phyloP scores from a whole-genome alignment of 1,140 invertebrate genomes.

The Tachypleus tridentatus region DNA sequence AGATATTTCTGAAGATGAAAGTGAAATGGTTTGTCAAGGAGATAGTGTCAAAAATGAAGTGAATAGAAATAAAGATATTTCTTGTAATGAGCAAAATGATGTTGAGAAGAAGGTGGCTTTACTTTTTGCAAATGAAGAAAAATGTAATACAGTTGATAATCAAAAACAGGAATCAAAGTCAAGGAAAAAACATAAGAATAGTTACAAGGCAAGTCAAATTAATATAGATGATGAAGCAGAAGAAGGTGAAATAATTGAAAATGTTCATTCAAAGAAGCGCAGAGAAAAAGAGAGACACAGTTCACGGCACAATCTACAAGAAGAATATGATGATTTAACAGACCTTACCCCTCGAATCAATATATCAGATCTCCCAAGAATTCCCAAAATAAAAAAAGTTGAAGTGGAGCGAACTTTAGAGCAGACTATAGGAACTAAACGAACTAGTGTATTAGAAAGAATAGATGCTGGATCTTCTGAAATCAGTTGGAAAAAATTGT shows the following conservation, averaged over 20 bases:
- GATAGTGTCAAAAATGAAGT: too few species aligned
- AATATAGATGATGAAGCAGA: slow-evolving; percentile 28
- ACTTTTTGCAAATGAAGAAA: background rate
- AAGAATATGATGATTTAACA: slow-evolving; percentile 10
- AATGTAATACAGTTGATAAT: slow-evolving; percentile 21
- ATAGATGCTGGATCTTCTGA: slow-evolving; percentile 12
- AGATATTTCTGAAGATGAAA: slow-evolving; percentile 20
- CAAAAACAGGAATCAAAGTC: slow-evolving; percentile 8
- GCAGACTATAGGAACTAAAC: slow-evolving; percentile 13
- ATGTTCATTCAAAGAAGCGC: slow-evolving; percentile 30
- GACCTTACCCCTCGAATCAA: slow-evolving; percentile 17
- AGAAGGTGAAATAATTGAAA: slow-evolving; percentile 43
- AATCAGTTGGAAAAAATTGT: slow-evolving; percentile 58
- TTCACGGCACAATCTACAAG: slow-evolving; percentile 1
- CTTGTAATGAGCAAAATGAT: background rate
- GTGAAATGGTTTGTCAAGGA: background rate
- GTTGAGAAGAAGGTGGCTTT: slow-evolving; percentile 5
- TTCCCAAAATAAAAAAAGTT: slow-evolving; percentile 23
- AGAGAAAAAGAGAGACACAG: slow-evolving; percentile 26
- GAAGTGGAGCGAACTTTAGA: slow-evolving; percentile 9
- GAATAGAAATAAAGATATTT: too few species aligned
- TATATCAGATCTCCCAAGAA: slow-evolving; percentile 25
- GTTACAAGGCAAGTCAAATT: background rate
- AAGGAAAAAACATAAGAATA: background rate
- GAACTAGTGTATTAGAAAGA: slow-evolving; percentile 19